Percentiles rank a stretch among this genome's conserved stretches.
Evolutionary conservation across 2,797 vertebrate genomes (phyloP).

Genomic region (Lithobates pipiens): DNA sequence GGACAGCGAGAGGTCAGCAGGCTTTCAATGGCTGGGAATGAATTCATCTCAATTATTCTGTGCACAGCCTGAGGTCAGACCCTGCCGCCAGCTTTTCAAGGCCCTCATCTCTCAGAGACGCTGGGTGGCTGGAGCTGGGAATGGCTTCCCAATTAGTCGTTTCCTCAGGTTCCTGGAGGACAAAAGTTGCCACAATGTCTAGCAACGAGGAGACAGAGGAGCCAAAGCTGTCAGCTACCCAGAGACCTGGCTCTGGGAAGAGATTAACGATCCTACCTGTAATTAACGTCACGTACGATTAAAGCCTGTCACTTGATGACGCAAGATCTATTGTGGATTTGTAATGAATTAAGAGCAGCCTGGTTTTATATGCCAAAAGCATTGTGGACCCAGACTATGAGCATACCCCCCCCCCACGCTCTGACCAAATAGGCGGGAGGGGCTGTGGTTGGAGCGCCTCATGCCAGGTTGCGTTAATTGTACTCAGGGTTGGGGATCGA

Average conservation of each 20-base stretch:
- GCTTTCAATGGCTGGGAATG: conserved; percentile 24
- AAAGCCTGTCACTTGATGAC: background rate
- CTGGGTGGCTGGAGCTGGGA: conserved; percentile 62
- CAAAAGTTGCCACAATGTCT: conserved; percentile 57
- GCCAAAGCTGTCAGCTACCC: conserved; percentile 31
- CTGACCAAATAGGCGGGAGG: background rate
- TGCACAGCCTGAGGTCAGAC: conserved; percentile 65
- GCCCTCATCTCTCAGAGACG: conserved; percentile 59
- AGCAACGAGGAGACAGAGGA: conserved; percentile 11
- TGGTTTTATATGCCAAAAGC: background rate
- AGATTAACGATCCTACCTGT: conserved; percentile 39
- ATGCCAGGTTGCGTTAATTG: conserved; percentile 67
- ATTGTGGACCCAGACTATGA: background rate
- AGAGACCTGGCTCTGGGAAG: conserved; percentile 5
- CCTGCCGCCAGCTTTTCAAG: conserved; percentile 66
- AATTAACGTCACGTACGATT: conserved; percentile 41
- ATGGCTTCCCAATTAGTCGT: conserved; percentile 65
- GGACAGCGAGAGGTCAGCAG: conserved; percentile 40
- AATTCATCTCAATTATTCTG: conserved; percentile 64
- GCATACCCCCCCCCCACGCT: conserved; percentile 1
- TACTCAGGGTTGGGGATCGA: conserved; percentile 70
- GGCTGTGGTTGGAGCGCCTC: conserved; percentile 48
- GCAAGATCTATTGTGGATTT: background rate
- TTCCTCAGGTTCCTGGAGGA: conserved; percentile 65
- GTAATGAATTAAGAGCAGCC: background rate